Percentiles rank a stretch among this genome's conserved stretches.
Evolutionary conservation across 2,113 vertebrate species (phyloP).

Genomic region (Varanus komodoensis): DNA sequence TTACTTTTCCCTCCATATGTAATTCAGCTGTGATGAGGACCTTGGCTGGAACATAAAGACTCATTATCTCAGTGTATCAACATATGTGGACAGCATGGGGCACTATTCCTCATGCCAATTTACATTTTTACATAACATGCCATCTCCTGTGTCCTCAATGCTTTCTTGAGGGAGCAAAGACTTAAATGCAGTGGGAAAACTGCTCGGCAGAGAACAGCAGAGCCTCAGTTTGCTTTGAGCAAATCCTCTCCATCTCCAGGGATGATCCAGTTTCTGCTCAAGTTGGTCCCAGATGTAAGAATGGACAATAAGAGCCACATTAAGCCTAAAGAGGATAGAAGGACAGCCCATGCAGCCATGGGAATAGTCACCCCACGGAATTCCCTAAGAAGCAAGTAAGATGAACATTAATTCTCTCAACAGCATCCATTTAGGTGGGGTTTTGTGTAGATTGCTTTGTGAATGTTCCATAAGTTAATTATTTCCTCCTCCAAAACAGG

Average conservation of each 20-base stretch:
- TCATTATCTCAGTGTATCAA: not conserved
- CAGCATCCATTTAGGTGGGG: conserved; percentile 31
- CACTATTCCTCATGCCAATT: not conserved
- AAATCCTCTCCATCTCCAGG: not conserved
- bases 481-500: no score
- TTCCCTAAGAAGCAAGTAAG: not conserved
- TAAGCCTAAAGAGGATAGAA: not conserved
- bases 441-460: conserved; percentile 50
- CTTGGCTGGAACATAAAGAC: not conserved
- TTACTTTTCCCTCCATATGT: not conserved
- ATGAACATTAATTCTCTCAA: conserved; percentile 8
- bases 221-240: not conserved
- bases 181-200: not conserved
- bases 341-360: not conserved
- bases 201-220: not conserved
- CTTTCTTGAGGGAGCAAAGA: not conserved
- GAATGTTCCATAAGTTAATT: not conserved
- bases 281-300: not conserved
- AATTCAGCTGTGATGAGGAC: not conserved
- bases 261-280: not conserved
- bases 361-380: not conserved
- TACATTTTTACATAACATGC: not conserved
- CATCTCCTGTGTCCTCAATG: not conserved
- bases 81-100: not conserved
- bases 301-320: not conserved